Percentiles rank a stretch among this genome's conserved stretches.
Evolutionary conservation across 1,140 invertebrate species (phyloP).

Genomic region (Halyomorpha halys): DNA sequence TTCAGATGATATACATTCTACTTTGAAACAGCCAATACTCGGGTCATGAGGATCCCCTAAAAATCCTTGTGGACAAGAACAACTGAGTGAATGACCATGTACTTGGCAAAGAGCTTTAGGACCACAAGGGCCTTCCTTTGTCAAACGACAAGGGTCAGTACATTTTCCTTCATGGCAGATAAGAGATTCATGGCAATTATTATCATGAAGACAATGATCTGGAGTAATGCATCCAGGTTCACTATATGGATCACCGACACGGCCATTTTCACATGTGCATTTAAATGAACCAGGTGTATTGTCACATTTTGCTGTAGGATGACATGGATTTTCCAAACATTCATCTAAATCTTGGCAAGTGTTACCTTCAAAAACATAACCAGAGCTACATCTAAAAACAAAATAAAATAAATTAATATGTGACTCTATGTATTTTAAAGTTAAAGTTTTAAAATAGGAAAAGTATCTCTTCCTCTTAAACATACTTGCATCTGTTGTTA

Average conservation of each 20-base stretch:
- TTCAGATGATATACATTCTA: conserved; percentile 64
- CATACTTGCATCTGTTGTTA: conserved; percentile 58
- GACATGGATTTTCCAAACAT: conserved; percentile 68
- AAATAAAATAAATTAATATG: neutral
- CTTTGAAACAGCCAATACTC: conserved; percentile 65
- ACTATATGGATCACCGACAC: conserved; percentile 64
- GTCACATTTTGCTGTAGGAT: conserved; percentile 61
- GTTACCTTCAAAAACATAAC: conserved; percentile 54
- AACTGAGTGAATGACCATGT: conserved; percentile 54
- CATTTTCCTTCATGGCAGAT: conserved; percentile 62
- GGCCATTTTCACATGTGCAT: conserved; percentile 63
- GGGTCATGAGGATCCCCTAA: conserved; percentile 66
- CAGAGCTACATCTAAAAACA: conserved; percentile 44
- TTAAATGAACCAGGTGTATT: conserved; percentile 70
- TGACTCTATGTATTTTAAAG: neutral
- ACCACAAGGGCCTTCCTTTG: conserved; percentile 47
- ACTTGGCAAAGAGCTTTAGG: conserved; percentile 59
- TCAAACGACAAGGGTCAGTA: conserved; percentile 57
- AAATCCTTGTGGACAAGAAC: conserved; percentile 64
- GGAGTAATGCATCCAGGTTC: conserved; percentile 57
- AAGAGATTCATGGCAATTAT: conserved; percentile 58
- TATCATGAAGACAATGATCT: conserved; percentile 55
- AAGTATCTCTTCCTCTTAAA: conserved; percentile 25
- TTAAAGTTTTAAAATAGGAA: neutral
- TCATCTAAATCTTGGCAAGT: conserved; percentile 69